Evolutionary conservation across 1,140 invertebrate species (phyloP).

Genomic region (Drosophila paulistorum): DNA sequence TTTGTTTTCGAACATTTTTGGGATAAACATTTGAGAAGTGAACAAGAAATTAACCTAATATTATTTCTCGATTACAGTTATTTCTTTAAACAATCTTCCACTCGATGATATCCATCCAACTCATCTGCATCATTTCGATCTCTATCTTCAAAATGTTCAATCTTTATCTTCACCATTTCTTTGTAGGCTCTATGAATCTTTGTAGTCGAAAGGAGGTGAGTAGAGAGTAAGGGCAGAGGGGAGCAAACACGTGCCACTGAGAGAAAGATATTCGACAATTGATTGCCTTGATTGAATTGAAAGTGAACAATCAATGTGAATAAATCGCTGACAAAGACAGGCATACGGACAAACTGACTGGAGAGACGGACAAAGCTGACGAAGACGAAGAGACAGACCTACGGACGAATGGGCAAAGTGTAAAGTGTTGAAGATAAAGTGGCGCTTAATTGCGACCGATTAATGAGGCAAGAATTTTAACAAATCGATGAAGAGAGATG

Average conservation of each 20-base stretch:
- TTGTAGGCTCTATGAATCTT: not conserved
- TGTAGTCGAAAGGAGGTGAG: too few relatives aligned
- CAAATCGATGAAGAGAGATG: slow-evolving; percentile 13
- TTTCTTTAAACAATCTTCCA: too few relatives aligned
- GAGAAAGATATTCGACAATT: slow-evolving; percentile 44
- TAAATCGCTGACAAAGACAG: not conserved
- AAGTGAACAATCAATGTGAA: slow-evolving; percentile 7
- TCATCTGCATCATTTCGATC: not conserved
- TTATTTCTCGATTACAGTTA: too few relatives aligned
- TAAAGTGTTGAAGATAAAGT: slow-evolving; percentile 67
- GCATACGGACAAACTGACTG: slow-evolving; percentile 22
- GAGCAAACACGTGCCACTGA: slow-evolving; percentile 35
- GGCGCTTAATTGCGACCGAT: slow-evolving; percentile 77
- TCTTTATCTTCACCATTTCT: slow-evolving; percentile 4
- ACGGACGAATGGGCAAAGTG: slow-evolving; percentile 37
- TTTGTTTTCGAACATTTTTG: too few relatives aligned
- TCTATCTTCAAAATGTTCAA: not conserved
- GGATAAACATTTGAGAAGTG: too few relatives aligned
- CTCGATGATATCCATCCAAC: too few relatives aligned
- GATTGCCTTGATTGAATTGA: slow-evolving; percentile 52
- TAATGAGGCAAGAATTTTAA: slow-evolving; percentile 74
- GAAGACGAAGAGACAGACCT: slow-evolving; percentile 14
- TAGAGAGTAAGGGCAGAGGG: not conserved
- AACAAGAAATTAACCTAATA: not conserved
- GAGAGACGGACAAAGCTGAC: slow-evolving; percentile 12